Evolutionary conservation across 2,888 invertebrate genomes (phyloP).

Genomic region (Tortrix viridana): DNA sequence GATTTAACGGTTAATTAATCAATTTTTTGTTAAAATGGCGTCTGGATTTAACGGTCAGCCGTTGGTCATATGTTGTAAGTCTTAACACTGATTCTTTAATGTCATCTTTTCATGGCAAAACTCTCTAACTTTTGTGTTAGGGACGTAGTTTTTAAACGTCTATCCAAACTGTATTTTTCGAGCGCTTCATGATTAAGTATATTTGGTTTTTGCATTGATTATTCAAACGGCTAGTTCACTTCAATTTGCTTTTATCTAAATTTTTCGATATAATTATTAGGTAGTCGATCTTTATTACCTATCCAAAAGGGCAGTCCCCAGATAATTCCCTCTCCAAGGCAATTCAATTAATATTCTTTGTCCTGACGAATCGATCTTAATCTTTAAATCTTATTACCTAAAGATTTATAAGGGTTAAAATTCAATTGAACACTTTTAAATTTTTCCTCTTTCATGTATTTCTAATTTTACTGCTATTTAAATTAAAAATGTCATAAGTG

Average conservation of each 20-base stretch:
- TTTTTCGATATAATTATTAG: not conserved
- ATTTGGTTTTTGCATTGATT: too few species aligned
- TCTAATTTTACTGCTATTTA: not conserved
- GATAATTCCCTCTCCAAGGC: constrained; percentile 44
- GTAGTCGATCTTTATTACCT: constrained; percentile 27
- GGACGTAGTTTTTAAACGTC: too few species aligned
- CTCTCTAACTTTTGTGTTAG: too few species aligned
- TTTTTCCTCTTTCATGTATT: not conserved
- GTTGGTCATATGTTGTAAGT: too few species aligned
- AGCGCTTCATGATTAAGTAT: too few species aligned
- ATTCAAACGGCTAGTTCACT: too few species aligned
- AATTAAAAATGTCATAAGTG: not conserved
- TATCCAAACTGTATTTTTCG: too few species aligned
- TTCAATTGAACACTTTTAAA: not conserved
- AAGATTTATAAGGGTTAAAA: constrained; percentile 14
- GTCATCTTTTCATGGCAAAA: too few species aligned
- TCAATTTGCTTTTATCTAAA: not conserved
- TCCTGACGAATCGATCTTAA: constrained; percentile 44
- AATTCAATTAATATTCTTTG: constrained; percentile 63
- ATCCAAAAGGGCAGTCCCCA: constrained; percentile 43
- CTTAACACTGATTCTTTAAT: too few species aligned
- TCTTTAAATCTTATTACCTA: constrained; percentile 39
- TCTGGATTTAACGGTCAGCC: constrained; percentile 1
- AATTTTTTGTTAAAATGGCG: too few species aligned
- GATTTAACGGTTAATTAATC: constrained; percentile 13